A percentile compares a stretch with the other conserved stretches of the same genome.
Conservation (phyloP, 2,113 vertebrate genomes). For the Mungos mungo region DNA sequence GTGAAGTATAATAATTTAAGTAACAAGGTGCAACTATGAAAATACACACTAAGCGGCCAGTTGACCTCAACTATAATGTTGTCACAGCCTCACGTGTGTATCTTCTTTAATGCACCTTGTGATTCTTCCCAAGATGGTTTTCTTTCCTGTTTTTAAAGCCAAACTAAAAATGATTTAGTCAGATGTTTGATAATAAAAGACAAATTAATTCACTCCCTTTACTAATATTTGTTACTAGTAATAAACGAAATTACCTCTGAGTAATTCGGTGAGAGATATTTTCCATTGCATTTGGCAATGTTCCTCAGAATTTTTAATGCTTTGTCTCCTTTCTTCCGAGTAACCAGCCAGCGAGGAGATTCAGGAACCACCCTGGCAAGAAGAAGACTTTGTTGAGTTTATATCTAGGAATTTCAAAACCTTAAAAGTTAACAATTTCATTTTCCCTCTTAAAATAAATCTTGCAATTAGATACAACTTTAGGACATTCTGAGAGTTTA, state of each 20-base stretch:
- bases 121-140: not conserved
- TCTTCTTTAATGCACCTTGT: not conserved
- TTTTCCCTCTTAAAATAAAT: not conserved
- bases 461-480: not conserved
- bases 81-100: no score
- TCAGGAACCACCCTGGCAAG: constrained; percentile 93
- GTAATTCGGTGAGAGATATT: constrained; percentile 84
- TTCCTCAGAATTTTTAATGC: constrained; percentile 89
- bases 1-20: not conserved
- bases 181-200: not conserved
- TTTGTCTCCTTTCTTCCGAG: constrained; percentile 88
- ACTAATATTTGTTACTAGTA: not conserved
- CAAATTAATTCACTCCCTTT: not conserved
- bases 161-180: not conserved
- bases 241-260: constrained; percentile 86
- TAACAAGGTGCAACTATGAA: not conserved
- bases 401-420: not conserved
- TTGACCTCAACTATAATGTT: not conserved
- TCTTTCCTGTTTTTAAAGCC: not conserved
- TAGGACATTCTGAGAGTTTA: not conserved
- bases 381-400: not conserved
- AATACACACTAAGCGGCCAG: not conserved
- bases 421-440: not conserved
- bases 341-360: constrained; percentile 97
- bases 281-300: constrained; percentile 93